phyloP scores from a whole-genome alignment of 2,888 invertebrate genomes.

The Diplazon laetatorius region DNA sequence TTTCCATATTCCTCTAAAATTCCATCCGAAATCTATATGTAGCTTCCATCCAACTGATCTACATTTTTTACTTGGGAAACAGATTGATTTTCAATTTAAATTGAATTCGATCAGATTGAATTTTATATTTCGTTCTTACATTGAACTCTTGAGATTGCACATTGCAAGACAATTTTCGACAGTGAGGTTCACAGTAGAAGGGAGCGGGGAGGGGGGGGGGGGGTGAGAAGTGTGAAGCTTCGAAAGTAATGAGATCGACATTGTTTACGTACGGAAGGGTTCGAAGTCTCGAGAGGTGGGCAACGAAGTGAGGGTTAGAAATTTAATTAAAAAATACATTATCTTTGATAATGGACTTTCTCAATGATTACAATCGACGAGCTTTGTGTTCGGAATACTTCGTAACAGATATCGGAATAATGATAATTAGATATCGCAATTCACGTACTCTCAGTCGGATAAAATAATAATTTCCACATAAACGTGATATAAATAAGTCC shows the following conservation, averaged over 20 bases:
- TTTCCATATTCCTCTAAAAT: no score
- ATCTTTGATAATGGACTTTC: neutral
- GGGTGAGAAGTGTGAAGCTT: neutral
- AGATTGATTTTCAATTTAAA: neutral
- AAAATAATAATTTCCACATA: neutral
- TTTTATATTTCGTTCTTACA: neutral
- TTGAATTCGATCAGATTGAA: neutral
- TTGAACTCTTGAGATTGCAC: neutral
- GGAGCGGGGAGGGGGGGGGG: no score
- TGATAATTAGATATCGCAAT: no score
- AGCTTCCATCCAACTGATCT: no score
- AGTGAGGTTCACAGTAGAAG: conserved; percentile 9
- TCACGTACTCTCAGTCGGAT: no score
- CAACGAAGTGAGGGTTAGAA: no score
- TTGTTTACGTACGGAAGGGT: neutral
- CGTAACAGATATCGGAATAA: neutral
- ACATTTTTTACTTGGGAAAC: no score
- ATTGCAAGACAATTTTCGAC: neutral
- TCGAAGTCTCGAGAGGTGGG: neutral
- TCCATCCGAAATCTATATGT: no score
- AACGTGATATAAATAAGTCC: neutral
- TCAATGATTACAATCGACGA: no score
- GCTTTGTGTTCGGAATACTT: no score
- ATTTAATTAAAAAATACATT: no score
- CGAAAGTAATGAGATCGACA: neutral